Evolutionary conservation across 1,140 invertebrate species (phyloP).

Genomic region (Laupala kohalensis): DNA sequence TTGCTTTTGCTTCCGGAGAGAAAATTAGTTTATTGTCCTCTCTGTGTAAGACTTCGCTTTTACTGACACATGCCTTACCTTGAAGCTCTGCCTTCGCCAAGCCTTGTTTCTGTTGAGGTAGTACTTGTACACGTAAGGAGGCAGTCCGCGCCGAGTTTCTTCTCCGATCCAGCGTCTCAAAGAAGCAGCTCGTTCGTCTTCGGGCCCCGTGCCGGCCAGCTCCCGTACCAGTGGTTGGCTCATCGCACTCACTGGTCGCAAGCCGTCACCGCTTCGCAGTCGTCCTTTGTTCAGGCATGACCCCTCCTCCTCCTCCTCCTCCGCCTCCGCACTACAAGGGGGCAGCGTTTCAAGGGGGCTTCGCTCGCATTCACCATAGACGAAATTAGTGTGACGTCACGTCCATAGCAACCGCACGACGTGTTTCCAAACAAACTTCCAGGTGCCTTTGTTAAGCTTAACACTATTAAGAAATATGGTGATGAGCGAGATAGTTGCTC

Average conservation of each 20-base stretch:
- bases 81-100: slow-evolving; percentile 37
- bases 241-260: neutral
- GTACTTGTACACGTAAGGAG: slow-evolving; percentile 53
- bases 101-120: slow-evolving; percentile 42
- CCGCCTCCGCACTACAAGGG: no score
- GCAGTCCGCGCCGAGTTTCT: slow-evolving; percentile 45
- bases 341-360: no score
- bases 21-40: no score
- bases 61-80: slow-evolving; percentile 33
- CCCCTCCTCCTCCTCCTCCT: neutral
- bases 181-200: slow-evolving; percentile 3
- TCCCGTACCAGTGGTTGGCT: slow-evolving; percentile 9
- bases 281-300: neutral
- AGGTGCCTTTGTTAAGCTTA: no score
- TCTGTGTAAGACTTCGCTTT: no score
- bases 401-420: no score
- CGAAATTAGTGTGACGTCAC: no score
- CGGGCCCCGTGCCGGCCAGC: slow-evolving; percentile 1
- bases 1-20: no score
- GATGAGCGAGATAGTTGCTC: no score
- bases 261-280: neutral
- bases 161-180: slow-evolving; percentile 45
- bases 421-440: no score
- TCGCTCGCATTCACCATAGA: no score
- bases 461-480: no score